Conservation (phyloP, 2,113 vertebrate species). For the Epinephelus moara region DNA sequence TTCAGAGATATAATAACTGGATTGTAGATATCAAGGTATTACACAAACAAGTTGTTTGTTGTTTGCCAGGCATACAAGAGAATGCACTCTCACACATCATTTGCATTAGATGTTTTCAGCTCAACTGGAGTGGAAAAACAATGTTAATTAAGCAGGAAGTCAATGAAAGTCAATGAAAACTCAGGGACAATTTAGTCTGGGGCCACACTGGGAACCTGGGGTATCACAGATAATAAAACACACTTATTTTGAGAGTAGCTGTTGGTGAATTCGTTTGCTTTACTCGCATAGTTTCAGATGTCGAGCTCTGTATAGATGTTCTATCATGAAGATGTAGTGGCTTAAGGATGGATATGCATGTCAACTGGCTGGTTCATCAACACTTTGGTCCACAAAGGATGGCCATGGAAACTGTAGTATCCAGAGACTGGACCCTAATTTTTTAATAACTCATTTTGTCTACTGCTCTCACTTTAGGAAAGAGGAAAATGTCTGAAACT, state of each 20-base stretch:
- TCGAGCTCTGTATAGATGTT: constrained; percentile 2
- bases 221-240: neutral
- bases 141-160: constrained; percentile 30
- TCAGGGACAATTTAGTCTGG: neutral
- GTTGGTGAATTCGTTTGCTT: neutral
- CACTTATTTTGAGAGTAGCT: neutral
- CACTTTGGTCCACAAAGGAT: neutral
- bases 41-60: neutral
- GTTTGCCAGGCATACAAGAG: neutral
- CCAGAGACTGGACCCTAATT: neutral
- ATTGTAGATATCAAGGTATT: neutral
- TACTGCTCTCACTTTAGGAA: neutral
- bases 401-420: neutral
- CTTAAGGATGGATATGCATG: neutral
- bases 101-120: constrained; percentile 16
- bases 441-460: neutral
- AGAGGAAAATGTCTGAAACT: neutral
- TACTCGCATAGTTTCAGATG: neutral
- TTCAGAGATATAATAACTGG: no score
- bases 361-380: neutral
- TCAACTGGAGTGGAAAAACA: constrained; percentile 35
- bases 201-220: constrained; percentile 2
- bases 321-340: neutral
- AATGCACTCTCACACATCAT: constrained; percentile 16
- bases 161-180: neutral